Conservation (phyloP, 2,888 invertebrate species). For the Arge pagana region DNA sequence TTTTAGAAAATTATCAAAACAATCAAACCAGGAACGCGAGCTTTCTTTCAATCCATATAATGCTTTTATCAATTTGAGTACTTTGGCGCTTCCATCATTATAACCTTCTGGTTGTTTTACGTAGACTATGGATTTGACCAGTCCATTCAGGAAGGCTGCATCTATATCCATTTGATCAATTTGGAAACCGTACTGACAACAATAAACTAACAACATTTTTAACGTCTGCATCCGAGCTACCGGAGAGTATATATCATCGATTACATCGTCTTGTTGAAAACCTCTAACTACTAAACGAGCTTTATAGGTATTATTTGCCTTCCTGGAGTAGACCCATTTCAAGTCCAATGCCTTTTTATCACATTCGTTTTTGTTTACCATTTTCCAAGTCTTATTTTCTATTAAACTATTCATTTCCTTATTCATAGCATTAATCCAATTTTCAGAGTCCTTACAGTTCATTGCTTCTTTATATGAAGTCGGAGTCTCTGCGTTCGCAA, state of each 20-base stretch:
- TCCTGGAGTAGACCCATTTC: slow-evolving; percentile 6
- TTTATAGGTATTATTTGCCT: slow-evolving; percentile 7
- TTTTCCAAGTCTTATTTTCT: slow-evolving; percentile 5
- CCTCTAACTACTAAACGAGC: slow-evolving; percentile 17
- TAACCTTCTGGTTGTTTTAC: slow-evolving; percentile 30
- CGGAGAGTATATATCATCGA: slow-evolving; percentile 17
- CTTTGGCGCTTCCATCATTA: slow-evolving; percentile 23
- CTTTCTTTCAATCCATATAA: slow-evolving; percentile 25
- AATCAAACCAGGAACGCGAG: slow-evolving; percentile 24
- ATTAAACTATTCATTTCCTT: slow-evolving; percentile 2
- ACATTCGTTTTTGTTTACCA: slow-evolving; percentile 20
- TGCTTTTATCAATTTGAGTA: slow-evolving; percentile 22
- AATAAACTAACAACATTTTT: slow-evolving; percentile 21
- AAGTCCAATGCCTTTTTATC: slow-evolving; percentile 1
- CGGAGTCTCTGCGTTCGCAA: slow-evolving; percentile 8
- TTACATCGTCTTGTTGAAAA: slow-evolving; percentile 16
- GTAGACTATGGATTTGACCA: slow-evolving; percentile 29
- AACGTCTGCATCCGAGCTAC: slow-evolving; percentile 19
- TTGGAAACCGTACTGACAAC: slow-evolving; percentile 18
- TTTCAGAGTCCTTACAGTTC: not conserved
- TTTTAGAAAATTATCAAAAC: slow-evolving; percentile 20
- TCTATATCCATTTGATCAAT: slow-evolving; percentile 32
- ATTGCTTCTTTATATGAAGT: slow-evolving; percentile 3
- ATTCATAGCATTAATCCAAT: slow-evolving; percentile 7
- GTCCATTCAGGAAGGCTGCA: slow-evolving; percentile 30